phyloP scores from a whole-genome alignment of 2,888 invertebrate genomes.

The Caenorhabditis macrosperma region DNA sequence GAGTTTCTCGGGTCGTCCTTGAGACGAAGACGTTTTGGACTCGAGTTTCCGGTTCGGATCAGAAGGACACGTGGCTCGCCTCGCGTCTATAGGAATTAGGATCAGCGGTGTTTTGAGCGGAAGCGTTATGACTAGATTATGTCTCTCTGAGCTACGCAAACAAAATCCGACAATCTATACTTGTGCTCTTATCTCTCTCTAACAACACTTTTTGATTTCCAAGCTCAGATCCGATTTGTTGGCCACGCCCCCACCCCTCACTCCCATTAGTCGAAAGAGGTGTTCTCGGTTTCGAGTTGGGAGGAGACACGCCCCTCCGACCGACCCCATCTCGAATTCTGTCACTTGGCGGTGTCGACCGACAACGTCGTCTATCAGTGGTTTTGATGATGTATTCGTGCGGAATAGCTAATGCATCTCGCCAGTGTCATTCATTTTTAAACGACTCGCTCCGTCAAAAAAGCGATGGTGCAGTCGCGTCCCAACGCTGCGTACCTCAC shows the following conservation, averaged over 20 bases:
- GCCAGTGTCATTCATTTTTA: slow-evolving; percentile 43
- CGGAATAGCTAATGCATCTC: background rate
- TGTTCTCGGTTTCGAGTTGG: slow-evolving; percentile 13
- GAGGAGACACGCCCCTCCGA: background rate
- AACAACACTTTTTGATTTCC: background rate
- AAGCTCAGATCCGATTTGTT: slow-evolving; percentile 19
- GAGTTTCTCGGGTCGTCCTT: slow-evolving; percentile 9
- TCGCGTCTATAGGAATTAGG: background rate
- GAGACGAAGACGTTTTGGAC: background rate
- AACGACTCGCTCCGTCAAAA: slow-evolving; percentile 8
- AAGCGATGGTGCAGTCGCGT: background rate
- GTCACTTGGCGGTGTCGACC: slow-evolving; percentile 20
- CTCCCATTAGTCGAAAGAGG: slow-evolving; percentile 4
- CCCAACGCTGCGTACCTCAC: background rate
- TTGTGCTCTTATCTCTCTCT: background rate
- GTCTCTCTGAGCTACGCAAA: background rate
- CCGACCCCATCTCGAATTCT: slow-evolving; percentile 40
- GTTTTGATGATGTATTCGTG: slow-evolving; percentile 23
- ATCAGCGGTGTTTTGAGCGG: slow-evolving; percentile 15
- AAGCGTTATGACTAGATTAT: background rate
- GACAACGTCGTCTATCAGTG: slow-evolving; percentile 2
- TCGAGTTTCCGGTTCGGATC: slow-evolving; percentile 2
- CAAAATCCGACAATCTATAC: background rate
- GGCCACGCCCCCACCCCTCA: slow-evolving; percentile 11
- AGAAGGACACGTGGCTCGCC: background rate